Conservation (phyloP, 2,888 invertebrate genomes). For the Junonia oenone region DNA sequence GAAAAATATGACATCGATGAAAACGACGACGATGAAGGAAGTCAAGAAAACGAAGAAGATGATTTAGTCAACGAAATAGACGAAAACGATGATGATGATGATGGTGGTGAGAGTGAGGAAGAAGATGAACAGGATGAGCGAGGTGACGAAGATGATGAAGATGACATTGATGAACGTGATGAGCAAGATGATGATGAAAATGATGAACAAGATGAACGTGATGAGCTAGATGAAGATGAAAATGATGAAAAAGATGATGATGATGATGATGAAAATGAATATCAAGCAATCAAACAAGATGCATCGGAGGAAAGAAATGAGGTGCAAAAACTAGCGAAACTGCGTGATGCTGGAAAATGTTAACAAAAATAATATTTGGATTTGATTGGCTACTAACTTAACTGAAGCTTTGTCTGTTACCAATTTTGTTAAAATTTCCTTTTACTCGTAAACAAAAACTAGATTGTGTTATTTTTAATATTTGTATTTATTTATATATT, state of each 20-base stretch:
- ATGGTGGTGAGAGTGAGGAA: constrained; percentile 34
- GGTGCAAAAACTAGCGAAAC: constrained; percentile 47
- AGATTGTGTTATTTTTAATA: neutral
- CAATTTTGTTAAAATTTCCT: neutral
- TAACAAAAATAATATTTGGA: constrained; percentile 25
- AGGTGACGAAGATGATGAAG: constrained; percentile 32
- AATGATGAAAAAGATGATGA: constrained; percentile 32
- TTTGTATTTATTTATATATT: neutral
- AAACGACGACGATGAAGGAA: constrained; percentile 37
- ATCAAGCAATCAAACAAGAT: constrained; percentile 38
- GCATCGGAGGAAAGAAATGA: constrained; percentile 36
- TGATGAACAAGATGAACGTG: constrained; percentile 31
- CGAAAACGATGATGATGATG: constrained; percentile 39
- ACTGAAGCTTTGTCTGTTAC: constrained; percentile 5
- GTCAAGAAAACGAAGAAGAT: constrained; percentile 37
- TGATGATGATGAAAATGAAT: constrained; percentile 37
- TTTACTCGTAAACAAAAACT: neutral
- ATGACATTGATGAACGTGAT: constrained; percentile 30
- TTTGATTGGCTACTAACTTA: constrained; percentile 57
- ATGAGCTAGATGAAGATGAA: constrained; percentile 39
- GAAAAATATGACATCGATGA: constrained; percentile 13
- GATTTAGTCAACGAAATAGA: constrained; percentile 39
- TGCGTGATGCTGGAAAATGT: constrained; percentile 31
- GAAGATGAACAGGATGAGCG: constrained; percentile 37
- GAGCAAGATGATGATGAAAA: constrained; percentile 25